Evolutionary conservation across 2,888 invertebrate genomes (phyloP).

Genomic region (Drosophila barbarae): DNA sequence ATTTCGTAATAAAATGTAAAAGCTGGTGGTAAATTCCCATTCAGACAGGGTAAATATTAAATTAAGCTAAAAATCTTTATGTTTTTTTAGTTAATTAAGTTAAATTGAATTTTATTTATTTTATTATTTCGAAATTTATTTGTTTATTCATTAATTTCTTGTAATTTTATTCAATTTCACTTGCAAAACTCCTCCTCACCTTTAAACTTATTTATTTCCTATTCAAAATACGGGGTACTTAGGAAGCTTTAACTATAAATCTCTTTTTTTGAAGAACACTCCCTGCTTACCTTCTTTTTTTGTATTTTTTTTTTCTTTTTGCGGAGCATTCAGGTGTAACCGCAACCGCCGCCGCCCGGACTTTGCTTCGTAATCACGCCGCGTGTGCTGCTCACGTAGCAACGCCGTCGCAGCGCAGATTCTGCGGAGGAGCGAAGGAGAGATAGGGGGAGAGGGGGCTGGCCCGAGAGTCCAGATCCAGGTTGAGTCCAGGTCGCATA

Average conservation of each 20-base stretch:
- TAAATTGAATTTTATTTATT: not conserved
- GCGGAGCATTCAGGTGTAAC: slow-evolving; percentile 30
- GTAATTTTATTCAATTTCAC: not conserved
- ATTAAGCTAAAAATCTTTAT: not conserved
- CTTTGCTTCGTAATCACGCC: slow-evolving; percentile 58
- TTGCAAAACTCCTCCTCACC: not conserved
- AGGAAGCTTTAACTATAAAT: too few relatives aligned
- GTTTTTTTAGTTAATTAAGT: not conserved
- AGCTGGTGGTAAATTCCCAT: not conserved
- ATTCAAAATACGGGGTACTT: not conserved
- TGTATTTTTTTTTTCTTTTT: not conserved
- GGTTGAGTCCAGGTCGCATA: slow-evolving; percentile 22
- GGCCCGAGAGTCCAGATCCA: slow-evolving; percentile 35
- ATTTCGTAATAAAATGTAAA: not conserved
- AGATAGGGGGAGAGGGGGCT: slow-evolving; percentile 20
- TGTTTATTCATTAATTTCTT: too few relatives aligned
- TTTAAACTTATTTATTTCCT: not conserved
- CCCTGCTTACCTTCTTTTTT: slow-evolving; percentile 2
- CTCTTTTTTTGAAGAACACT: not conserved
- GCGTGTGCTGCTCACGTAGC: slow-evolving; percentile 72
- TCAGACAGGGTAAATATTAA: not conserved
- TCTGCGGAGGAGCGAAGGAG: not conserved
- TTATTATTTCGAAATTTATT: not conserved
- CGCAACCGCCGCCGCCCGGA: slow-evolving; percentile 36
- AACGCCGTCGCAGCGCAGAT: slow-evolving; percentile 49